phyloP scores from a whole-genome alignment of 1,140 invertebrate genomes.

The Pseudomyrmex pallidus region DNA sequence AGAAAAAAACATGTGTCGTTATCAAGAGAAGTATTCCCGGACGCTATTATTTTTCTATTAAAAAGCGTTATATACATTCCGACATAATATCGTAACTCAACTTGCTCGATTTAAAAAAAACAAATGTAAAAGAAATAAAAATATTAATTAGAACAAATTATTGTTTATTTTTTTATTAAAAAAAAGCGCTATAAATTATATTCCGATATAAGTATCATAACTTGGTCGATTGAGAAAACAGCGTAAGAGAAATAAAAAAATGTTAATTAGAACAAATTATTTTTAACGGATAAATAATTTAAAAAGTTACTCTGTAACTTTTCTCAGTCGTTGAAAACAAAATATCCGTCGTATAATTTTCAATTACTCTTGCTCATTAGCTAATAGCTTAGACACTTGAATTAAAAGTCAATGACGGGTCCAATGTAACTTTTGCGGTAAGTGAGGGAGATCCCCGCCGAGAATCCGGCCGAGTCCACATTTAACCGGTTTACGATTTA shows the following conservation, averaged over 20 bases:
- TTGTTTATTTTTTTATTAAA: background rate
- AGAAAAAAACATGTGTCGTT: background rate
- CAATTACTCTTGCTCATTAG: too few relatives aligned
- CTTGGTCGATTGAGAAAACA: too few relatives aligned
- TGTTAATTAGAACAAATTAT: too few relatives aligned
- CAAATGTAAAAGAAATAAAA: too few relatives aligned
- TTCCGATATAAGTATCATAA: background rate
- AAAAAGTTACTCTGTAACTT: background rate
- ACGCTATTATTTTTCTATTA: background rate
- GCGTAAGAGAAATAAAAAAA: too few relatives aligned
- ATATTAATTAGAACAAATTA: too few relatives aligned
- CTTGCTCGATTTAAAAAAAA: too few relatives aligned
- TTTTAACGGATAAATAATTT: too few relatives aligned
- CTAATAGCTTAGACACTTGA: background rate
- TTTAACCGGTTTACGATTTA: conserved; percentile 71
- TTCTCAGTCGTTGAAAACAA: background rate
- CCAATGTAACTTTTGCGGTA: conserved; percentile 12
- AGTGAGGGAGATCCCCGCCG: conserved; percentile 22
- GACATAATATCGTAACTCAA: too few relatives aligned
- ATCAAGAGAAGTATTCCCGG: background rate
- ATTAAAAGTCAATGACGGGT: background rate
- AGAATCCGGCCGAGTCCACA: conserved; percentile 49
- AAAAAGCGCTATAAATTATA: conserved; percentile 1
- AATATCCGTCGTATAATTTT: too few relatives aligned
- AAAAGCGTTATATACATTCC: conserved; percentile 5